These are phyloP conservation scores for Heliconius aoede DNA, from an alignment of 2,888 invertebrate genomes.

Conservation along the genomic window DNA sequence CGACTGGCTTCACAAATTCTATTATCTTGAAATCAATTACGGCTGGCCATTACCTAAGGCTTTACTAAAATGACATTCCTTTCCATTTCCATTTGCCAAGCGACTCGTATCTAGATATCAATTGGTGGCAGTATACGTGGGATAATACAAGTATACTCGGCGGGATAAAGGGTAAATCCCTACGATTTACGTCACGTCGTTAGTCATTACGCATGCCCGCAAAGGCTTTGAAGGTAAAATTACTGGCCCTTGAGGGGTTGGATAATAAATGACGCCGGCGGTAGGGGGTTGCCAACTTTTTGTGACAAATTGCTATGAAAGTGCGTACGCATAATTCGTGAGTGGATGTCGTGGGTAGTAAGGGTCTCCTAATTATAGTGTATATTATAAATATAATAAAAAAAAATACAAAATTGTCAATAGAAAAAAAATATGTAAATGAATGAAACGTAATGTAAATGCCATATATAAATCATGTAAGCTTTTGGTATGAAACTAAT, in stretches of 20 bases:
- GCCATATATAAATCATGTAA: background rate
- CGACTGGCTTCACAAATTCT: no score
- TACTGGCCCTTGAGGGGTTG: constrained; percentile 72
- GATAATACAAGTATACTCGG: constrained; percentile 43
- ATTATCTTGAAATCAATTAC: no score
- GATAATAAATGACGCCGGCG: constrained; percentile 75
- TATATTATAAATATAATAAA: background rate
- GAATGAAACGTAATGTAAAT: background rate
- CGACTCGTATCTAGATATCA: background rate
- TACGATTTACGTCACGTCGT: constrained; percentile 75
- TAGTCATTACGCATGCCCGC: constrained; percentile 79
- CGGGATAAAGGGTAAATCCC: constrained; percentile 69
- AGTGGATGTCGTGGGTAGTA: constrained; percentile 45
- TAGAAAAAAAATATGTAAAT: no score
- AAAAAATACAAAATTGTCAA: no score
- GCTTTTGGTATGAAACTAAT: background rate
- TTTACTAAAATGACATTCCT: background rate
- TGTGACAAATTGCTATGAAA: constrained; percentile 81
- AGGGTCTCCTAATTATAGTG: background rate
- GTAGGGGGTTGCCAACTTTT: constrained; percentile 77
- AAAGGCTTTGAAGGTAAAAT: constrained; percentile 80
- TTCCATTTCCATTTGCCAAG: background rate
- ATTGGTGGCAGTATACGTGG: constrained; percentile 18
- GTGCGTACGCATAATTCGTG: constrained; percentile 67
- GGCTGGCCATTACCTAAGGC: background rate